A percentile compares a stretch with the other conserved stretches of the same genome.
Conservation (phyloP, 2,888 invertebrate species). For the Sthenelais limicola region DNA sequence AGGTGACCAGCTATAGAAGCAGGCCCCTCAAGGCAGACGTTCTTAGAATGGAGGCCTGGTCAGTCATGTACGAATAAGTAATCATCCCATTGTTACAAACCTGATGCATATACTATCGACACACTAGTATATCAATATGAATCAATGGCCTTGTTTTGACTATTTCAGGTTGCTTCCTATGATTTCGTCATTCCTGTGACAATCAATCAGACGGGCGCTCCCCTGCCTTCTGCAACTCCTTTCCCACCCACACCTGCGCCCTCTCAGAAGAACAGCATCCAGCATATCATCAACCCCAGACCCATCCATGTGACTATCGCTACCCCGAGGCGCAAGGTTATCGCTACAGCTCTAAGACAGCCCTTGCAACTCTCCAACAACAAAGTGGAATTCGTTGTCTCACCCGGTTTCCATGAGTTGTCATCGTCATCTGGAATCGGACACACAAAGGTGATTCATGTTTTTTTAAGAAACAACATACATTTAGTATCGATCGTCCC, state of each 20-base stretch:
- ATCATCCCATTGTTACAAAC: too few relatives aligned
- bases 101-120: too few relatives aligned
- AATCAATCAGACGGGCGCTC: conserved; percentile 68
- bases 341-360: conserved; percentile 70
- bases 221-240: conserved; percentile 63
- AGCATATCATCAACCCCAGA: conserved; percentile 67
- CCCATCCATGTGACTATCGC: conserved; percentile 60
- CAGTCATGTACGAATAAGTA: too few relatives aligned
- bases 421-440: conserved; percentile 51
- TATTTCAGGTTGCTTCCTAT: conserved; percentile 70
- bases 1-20: too few relatives aligned
- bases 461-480: neutral
- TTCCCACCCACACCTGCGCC: conserved; percentile 63
- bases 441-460: conserved; percentile 52
- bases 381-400: conserved; percentile 64
- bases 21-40: too few relatives aligned
- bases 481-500: neutral
- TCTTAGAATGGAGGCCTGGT: too few relatives aligned
- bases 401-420: conserved; percentile 60
- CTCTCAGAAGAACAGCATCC: conserved; percentile 62
- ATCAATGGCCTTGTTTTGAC: too few relatives aligned
- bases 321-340: conserved; percentile 68
- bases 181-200: conserved; percentile 70
- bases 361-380: conserved; percentile 67
- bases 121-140: too few relatives aligned